Evolutionary conservation across 2,113 vertebrate species (phyloP).

Genomic region (Sardina pilchardus): DNA sequence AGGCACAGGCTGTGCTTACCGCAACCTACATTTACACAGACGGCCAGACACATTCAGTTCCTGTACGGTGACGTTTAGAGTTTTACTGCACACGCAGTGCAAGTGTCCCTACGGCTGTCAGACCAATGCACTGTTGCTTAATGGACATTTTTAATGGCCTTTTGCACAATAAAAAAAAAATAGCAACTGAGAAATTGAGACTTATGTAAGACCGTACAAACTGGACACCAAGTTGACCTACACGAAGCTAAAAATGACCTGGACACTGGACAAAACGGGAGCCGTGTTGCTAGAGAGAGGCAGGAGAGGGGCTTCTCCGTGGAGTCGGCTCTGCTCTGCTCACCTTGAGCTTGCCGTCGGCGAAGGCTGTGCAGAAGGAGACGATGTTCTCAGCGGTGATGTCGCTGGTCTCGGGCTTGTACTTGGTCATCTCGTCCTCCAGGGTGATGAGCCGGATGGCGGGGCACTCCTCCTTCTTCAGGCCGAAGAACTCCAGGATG

Average conservation of each 20-base stretch:
- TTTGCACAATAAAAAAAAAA: no score
- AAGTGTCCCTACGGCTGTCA: neutral
- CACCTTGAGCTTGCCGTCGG: conserved; percentile 95
- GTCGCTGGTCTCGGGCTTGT: conserved; percentile 82
- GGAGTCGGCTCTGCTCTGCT: neutral
- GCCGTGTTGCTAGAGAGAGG: no score
- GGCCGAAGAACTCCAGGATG: conserved; percentile 96
- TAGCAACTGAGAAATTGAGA: neutral
- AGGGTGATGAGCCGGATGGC: conserved; percentile 94
- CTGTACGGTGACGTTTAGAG: neutral
- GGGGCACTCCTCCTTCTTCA: conserved; percentile 96
- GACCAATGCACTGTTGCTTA: neutral
- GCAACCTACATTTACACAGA: neutral
- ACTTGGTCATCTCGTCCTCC: conserved; percentile 99
- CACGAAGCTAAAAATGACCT: neutral
- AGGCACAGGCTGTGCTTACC: neutral
- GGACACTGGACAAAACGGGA: no score
- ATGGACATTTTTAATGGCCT: neutral
- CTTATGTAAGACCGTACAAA: neutral
- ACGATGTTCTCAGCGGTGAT: conserved; percentile 86
- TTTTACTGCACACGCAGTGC: neutral
- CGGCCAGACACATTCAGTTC: neutral
- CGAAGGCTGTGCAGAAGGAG: conserved; percentile 84
- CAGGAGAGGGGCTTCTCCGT: neutral
- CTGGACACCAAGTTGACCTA: neutral